Conservation (phyloP, 1,140 invertebrate species). For the Alviniconcha marisindica region DNA sequence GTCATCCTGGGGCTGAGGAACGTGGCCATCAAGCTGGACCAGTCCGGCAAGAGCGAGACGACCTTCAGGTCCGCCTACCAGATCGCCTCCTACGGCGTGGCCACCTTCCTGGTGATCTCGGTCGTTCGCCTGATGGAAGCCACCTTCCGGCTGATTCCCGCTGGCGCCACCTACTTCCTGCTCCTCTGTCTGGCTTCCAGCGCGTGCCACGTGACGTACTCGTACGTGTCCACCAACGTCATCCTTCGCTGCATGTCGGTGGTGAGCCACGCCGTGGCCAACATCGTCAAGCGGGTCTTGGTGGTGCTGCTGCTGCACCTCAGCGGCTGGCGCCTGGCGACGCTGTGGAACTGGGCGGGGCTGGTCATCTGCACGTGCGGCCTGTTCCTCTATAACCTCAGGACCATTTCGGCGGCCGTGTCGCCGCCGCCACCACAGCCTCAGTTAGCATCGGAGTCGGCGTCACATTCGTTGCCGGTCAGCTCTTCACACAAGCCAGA, state of each 20-base stretch:
- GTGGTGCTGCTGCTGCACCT: constrained; percentile 49
- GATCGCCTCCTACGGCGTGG: background rate
- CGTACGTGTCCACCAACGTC: constrained; percentile 49
- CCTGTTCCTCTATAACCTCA: constrained; percentile 29
- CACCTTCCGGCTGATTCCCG: background rate
- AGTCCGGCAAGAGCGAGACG: background rate
- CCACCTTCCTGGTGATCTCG: background rate
- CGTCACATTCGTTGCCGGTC: background rate
- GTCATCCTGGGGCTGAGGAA: constrained; percentile 45
- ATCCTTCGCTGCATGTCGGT: constrained; percentile 48
- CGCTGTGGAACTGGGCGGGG: constrained; percentile 33
- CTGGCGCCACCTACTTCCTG: background rate
- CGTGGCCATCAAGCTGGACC: constrained; percentile 34
- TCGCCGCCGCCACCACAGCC: background rate
- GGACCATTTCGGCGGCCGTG: background rate
- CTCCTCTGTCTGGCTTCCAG: constrained; percentile 15
- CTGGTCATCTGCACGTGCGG: constrained; percentile 37
- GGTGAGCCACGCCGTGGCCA: constrained; percentile 50
- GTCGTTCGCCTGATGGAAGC: background rate
- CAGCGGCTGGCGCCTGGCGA: constrained; percentile 31
- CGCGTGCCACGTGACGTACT: constrained; percentile 51
- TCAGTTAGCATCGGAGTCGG: background rate
- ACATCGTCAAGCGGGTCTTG: constrained; percentile 52
- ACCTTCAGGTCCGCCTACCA: background rate
- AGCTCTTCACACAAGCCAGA: too few species aligned